A percentile compares a stretch with the other conserved stretches of the same genome.
Conservation (phyloP, 2,888 invertebrate species). For the Polymixis lichenea region DNA sequence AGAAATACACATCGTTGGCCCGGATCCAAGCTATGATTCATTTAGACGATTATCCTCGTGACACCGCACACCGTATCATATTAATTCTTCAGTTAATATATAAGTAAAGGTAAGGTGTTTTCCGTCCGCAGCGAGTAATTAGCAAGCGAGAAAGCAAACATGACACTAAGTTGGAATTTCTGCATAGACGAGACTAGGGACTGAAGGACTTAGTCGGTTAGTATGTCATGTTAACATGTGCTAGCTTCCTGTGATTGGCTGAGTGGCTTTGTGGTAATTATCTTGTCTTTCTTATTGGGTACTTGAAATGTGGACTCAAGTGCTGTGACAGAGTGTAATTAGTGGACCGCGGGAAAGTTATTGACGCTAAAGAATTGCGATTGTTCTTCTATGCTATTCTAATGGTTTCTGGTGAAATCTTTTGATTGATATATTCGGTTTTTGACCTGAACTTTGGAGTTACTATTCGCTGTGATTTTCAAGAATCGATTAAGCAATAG, state of each 20-base stretch:
- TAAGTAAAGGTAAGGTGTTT: constrained; percentile 53
- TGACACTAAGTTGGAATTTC: constrained; percentile 78
- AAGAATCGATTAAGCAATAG: background rate
- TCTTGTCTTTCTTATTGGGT: constrained; percentile 71
- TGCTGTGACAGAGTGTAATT: constrained; percentile 67
- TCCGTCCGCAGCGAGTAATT: constrained; percentile 72
- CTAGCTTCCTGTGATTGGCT: constrained; percentile 67
- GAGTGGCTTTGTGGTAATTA: constrained; percentile 73
- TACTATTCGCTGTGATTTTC: background rate
- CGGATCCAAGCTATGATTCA: constrained; percentile 62
- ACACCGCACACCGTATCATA: constrained; percentile 30
- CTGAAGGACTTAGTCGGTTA: constrained; percentile 83
- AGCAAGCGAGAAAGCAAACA: constrained; percentile 78
- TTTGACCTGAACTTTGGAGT: constrained; percentile 28
- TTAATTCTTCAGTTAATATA: no score
- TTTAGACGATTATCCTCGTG: constrained; percentile 48
- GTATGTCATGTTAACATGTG: constrained; percentile 75
- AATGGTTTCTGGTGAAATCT: constrained; percentile 54
- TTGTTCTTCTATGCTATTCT: constrained; percentile 69
- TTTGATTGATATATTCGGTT: constrained; percentile 38
- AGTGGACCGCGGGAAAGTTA: constrained; percentile 78
- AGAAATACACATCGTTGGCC: constrained; percentile 41
- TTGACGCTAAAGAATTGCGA: constrained; percentile 69
- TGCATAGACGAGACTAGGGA: constrained; percentile 74
- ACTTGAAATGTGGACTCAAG: constrained; percentile 55